Base-by-base conservation (phyloP, 1,140 invertebrate genomes). In the Bradysia coprophila region DNA sequence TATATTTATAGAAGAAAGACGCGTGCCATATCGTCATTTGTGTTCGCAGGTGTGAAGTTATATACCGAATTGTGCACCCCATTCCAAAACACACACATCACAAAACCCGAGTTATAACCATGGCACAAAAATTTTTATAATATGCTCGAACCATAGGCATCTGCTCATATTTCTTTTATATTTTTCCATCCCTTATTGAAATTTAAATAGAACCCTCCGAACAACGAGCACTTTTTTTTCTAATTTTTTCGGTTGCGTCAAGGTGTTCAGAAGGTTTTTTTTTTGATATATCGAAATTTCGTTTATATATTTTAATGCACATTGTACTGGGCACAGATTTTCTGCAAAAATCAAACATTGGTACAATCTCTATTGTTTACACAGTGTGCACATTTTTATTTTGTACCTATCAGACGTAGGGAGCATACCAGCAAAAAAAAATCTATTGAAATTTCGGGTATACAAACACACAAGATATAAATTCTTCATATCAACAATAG, bases 81-180 rank as follows among this genome's bases (percentile, higher is more conserved):
- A 38, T 38, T 38, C 36, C 36, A 38, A 38, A 38, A 20, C 36
- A 38, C 21, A 20, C 18, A 16, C 36, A 38, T 38, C 36, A 19
- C n/a, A n/a, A n/a, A n/a, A n/a, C n/a, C n/a, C n/a, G n/a, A n/a
- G n/a, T n/a, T n/a, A n/a, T n/a, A n/a, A n/a, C n/a, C n/a, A n/a
- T n/a, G n/a, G n/a, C n/a, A n/a, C n/a, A n/a, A n/a, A 28, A 28
- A 13, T 28, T 8, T 6, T 28, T 28, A 28, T 28, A 28, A 6
- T 6, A 28, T 13, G 13, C 13, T 28, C 24, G 13, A 28, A 28
- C 24, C 13, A 28, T 8, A 13, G 24, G 24, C 24, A 28, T 28
- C 24, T 28, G 24, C 24, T 28, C 24, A 28, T 28, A 28, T 8
- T 28, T 28, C 24, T 28, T 28, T 28, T 28, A 28, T 28, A 28